A percentile compares a stretch with the other conserved stretches of the same genome.
Conservation (phyloP, 2,888 invertebrate species). For the Troides aeacus region DNA sequence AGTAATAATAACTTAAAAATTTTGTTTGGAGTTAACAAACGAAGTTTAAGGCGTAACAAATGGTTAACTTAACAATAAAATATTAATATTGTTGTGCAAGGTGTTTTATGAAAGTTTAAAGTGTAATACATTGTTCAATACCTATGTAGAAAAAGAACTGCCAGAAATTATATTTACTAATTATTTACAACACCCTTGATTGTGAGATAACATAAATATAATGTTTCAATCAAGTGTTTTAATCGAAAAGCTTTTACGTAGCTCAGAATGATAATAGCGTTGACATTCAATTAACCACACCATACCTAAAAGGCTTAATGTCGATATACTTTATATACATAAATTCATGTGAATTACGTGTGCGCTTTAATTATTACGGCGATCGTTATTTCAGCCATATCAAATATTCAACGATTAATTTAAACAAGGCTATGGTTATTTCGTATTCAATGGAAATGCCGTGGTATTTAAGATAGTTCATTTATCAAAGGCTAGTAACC, state of each 20-base stretch:
- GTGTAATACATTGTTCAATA: neutral
- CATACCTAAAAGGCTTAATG: conserved; percentile 22
- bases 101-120: neutral
- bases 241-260: conserved; percentile 18
- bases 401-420: conserved; percentile 27
- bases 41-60: no score
- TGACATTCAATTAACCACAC: conserved; percentile 30
- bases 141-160: neutral
- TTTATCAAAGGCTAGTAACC: conserved; percentile 20
- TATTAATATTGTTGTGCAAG: neutral
- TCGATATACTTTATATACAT: conserved; percentile 26
- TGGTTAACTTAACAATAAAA: no score
- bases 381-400: conserved; percentile 18
- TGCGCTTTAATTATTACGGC: conserved; percentile 24
- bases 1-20: no score
- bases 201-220: conserved; percentile 23
- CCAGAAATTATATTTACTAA: neutral
- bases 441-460: conserved; percentile 22
- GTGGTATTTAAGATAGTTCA: conserved; percentile 20
- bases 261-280: conserved; percentile 24
- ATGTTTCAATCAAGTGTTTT: conserved; percentile 26
- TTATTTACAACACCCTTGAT: neutral
- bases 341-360: conserved; percentile 21
- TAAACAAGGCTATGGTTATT: conserved; percentile 17
- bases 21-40: no score